These are phyloP conservation scores for Tyria jacobaeae DNA, from an alignment of 2,888 invertebrate species.

Conservation along the genomic window DNA sequence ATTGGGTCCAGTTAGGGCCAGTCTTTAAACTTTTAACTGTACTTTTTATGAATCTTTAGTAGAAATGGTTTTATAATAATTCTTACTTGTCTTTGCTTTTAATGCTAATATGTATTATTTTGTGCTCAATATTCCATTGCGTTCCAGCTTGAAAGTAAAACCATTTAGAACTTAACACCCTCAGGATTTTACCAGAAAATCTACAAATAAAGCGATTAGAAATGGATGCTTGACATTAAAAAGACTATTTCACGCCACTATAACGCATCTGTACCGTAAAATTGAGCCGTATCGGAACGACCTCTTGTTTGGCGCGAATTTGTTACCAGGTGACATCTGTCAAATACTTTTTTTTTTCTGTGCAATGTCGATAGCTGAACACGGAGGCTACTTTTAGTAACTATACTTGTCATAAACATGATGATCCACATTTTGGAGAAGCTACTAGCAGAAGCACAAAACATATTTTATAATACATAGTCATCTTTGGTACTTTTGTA, in stretches of 20 bases:
- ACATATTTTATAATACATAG: no score
- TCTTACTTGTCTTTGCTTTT: no score
- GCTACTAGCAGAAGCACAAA: no score
- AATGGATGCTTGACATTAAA: conserved; percentile 61
- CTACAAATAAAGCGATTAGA: conserved; percentile 59
- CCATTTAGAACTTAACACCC: conserved; percentile 36
- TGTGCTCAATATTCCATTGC: not conserved
- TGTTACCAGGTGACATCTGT: conserved; percentile 47
- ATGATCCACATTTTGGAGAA: not conserved
- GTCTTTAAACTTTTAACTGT: no score
- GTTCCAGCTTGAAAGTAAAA: conserved; percentile 12
- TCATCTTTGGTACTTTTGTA: no score
- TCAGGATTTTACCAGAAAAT: conserved; percentile 25
- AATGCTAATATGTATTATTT: not conserved
- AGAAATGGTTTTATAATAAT: no score
- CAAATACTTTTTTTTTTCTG: conserved; percentile 12
- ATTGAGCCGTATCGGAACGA: conserved; percentile 55
- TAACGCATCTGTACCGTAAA: conserved; percentile 72
- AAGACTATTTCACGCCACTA: conserved; percentile 65
- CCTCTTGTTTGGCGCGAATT: conserved; percentile 47
- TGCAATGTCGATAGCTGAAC: not conserved
- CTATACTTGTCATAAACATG: not conserved
- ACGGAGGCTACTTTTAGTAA: not conserved
- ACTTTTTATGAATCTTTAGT: no score
- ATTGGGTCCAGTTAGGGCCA: no score